phyloP scores from a whole-genome alignment of 2,888 invertebrate genomes.

The Tortrix viridana region DNA sequence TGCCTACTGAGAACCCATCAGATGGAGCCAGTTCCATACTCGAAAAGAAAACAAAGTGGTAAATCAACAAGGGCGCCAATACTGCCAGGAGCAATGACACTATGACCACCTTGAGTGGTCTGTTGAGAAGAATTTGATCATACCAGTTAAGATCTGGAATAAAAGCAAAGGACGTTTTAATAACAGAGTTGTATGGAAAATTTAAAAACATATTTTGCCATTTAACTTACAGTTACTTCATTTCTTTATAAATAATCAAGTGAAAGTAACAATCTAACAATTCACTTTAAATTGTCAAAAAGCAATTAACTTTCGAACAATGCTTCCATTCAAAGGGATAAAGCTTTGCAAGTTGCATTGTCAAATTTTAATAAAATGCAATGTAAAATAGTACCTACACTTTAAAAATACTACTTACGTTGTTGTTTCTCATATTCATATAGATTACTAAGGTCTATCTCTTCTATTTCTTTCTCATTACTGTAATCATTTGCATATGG shows the following conservation, averaged over 20 bases:
- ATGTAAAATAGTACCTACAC: no score
- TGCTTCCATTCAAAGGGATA: no score
- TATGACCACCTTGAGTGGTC: conserved; percentile 60
- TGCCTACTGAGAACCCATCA: conserved; percentile 71
- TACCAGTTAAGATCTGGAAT: conserved; percentile 74
- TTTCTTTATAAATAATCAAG: no score
- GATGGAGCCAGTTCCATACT: conserved; percentile 56
- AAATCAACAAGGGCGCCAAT: conserved; percentile 63
- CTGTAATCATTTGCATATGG: conserved; percentile 59
- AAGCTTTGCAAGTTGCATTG: no score
- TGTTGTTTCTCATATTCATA: conserved; percentile 50
- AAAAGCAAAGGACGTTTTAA: background rate
- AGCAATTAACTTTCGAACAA: no score
- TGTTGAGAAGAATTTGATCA: conserved; percentile 66
- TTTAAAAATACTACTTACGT: conserved; percentile 51
- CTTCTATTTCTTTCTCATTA: conserved; percentile 52
- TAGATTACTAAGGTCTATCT: conserved; percentile 41
- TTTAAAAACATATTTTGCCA: no score
- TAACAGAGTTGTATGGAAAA: no score
- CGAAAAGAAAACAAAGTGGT: conserved; percentile 58
- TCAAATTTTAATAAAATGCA: no score
- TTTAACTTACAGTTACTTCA: no score
- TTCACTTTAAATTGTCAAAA: no score
- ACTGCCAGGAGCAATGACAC: conserved; percentile 54
- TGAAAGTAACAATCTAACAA: no score